phyloP scores from a whole-genome alignment of 1,140 invertebrate genomes.

The Chymomyza costata region DNA sequence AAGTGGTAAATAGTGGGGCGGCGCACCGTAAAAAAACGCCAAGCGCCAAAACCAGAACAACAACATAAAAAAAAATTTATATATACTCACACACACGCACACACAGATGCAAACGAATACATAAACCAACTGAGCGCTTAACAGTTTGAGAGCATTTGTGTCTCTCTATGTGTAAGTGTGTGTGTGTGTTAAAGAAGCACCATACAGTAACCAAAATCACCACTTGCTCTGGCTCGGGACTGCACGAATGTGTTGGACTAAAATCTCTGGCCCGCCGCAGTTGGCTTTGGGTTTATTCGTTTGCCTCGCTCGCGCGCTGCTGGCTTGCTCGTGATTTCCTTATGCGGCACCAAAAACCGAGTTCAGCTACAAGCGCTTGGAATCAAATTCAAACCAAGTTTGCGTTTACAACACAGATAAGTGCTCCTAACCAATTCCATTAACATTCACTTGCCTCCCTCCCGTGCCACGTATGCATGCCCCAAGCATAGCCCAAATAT shows the following conservation, averaged over 20 bases:
- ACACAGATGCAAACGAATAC: conserved; percentile 13
- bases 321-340: conserved; percentile 35
- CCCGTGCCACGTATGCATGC: too few species aligned
- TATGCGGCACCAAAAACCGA: too few species aligned
- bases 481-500: too few species aligned
- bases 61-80: conserved; percentile 54
- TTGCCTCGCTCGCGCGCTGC: conserved; percentile 32
- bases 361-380: too few species aligned
- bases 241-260: conserved; percentile 25
- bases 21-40: conserved; percentile 69
- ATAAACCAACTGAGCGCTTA: not conserved
- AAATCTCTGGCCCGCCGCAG: too few species aligned
- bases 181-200: conserved; percentile 34
- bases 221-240: conserved; percentile 31
- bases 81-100: conserved; percentile 20
- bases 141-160: conserved; percentile 12
- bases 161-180: conserved; percentile 10
- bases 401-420: too few species aligned
- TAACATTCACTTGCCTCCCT: too few species aligned
- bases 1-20: conserved; percentile 73
- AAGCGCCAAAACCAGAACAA: conserved; percentile 73
- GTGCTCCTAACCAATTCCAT: too few species aligned
- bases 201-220: conserved; percentile 66
- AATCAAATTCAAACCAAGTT: too few species aligned
- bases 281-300: conserved; percentile 46